Evolutionary conservation across 2,797 vertebrate genomes (phyloP), one percentile per base, ranked within the genome.

Genomic region (Phrynocephalus forsythii): DNA sequence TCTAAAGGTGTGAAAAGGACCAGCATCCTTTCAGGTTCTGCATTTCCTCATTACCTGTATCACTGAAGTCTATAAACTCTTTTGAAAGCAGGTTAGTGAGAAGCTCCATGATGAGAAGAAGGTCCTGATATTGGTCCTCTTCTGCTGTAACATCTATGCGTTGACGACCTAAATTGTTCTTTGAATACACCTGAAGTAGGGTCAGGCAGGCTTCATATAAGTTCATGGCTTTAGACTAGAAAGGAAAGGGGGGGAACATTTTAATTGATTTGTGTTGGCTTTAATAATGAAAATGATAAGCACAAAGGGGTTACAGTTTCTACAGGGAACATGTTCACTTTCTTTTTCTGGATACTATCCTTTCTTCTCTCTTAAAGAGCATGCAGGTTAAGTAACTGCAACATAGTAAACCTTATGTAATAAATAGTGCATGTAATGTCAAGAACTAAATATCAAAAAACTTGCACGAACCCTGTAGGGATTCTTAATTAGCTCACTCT

Each of bases 31-130:
- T 56, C 30, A 20, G 66, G n/a, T 80, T 73, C 26, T 67, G 24
- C 18, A 1, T 71, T 86, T 56, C n/a, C 75, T 83, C 85, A 3
- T 83, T 95, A 99, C 99, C 99, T 67, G 98, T 99, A 95, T 99
- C 99, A 92, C 99, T 99, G 95, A 99, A 99, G 96, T 99, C 99
- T 85, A 99, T 99, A 95, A 99, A 99, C 96, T 99, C 99, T 94
- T 99, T 99, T 89, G 98, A 99, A 1, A 99, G 97, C 89, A 99
- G 97, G 95, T 99, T 99, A 69, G 99, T 99, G 90, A 99, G 98
- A 91, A 99, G 98, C 93, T 99, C 99, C 99, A 99, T 99, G 95
- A 99, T 99, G 92, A 99, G 99, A 69, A 99, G 98, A 87, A 99
- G 97, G 96, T 99, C 99, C 95, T 99, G 99, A 95, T 99, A 99